Percentiles rank a stretch among this genome's conserved stretches.
phyloP scores from a whole-genome alignment of 2,797 vertebrate species.

The Sebastes paucispinis region DNA sequence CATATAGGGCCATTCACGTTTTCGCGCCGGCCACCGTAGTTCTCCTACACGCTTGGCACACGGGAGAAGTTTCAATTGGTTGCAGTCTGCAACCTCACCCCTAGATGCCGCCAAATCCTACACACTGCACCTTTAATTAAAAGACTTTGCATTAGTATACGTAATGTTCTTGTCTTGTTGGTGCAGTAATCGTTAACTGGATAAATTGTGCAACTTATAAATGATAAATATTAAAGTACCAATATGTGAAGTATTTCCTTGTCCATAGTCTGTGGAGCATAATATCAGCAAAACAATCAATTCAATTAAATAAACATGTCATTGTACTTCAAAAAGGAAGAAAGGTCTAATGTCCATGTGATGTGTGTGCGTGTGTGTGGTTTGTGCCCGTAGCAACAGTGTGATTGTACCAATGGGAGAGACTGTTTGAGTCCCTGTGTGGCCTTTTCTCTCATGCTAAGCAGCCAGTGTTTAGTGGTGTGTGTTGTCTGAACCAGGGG shows the following conservation, averaged over 20 bases:
- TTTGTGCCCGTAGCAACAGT: constrained; percentile 47
- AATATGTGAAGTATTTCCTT: neutral
- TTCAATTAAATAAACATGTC: constrained; percentile 26
- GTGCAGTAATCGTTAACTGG: neutral
- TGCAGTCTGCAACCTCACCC: too few relatives aligned
- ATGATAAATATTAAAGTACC: neutral
- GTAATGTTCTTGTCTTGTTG: neutral
- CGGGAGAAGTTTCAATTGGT: rapidly evolving
- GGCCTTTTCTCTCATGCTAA: constrained; percentile 67
- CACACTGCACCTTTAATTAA: neutral
- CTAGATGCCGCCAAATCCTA: too few relatives aligned
- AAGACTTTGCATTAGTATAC: neutral
- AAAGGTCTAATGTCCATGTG: neutral
- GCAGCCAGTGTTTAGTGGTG: constrained; percentile 48
- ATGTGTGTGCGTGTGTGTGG: constrained; percentile 35
- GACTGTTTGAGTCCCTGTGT: constrained; percentile 66
- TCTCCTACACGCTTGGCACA: too few relatives aligned
- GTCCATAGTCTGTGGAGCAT: constrained; percentile 6
- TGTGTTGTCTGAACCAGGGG: constrained; percentile 53
- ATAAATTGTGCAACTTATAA: neutral
- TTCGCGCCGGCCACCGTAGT: too few relatives aligned
- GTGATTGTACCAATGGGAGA: constrained; percentile 50
- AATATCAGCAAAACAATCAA: constrained; percentile 35
- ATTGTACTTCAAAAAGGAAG: constrained; percentile 12
- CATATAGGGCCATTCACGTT: too few relatives aligned